phyloP scores from a whole-genome alignment of 1,140 invertebrate genomes.

The Bombus affinis region DNA sequence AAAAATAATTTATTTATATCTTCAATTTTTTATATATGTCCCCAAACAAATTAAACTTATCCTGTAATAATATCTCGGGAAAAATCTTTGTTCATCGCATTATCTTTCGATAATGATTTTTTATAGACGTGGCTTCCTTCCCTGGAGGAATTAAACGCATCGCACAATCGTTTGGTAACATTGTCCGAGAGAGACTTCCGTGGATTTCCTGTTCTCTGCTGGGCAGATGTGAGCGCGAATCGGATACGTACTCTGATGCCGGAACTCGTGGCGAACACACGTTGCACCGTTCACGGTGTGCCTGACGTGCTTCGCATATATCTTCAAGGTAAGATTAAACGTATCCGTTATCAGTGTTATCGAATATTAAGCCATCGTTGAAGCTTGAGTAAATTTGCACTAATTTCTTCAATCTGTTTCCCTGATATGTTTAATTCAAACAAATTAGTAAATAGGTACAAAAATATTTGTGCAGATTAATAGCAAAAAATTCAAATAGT shows the following conservation, averaged over 20 bases:
- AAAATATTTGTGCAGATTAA: neutral
- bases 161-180: conserved; percentile 87
- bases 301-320: conserved; percentile 89
- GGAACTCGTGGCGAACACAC: conserved; percentile 89
- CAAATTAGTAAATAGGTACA: neutral
- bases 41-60: neutral
- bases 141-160: conserved; percentile 88
- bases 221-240: conserved; percentile 90
- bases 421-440: neutral
- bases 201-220: conserved; percentile 89
- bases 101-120: conserved; percentile 39
- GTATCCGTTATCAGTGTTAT: neutral
- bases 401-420: neutral
- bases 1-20: neutral
- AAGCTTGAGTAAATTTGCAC: neutral
- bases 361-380: neutral
- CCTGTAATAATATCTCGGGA: neutral
- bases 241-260: conserved; percentile 87
- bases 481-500: neutral
- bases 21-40: neutral
- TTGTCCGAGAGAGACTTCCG: conserved; percentile 90
- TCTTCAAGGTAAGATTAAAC: conserved; percentile 86
- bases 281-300: conserved; percentile 89
- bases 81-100: neutral
- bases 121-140: conserved; percentile 89